These are phyloP conservation scores for Sinotaia quadrata DNA, from an alignment of 2,888 invertebrate species.

Conservation along the genomic window DNA sequence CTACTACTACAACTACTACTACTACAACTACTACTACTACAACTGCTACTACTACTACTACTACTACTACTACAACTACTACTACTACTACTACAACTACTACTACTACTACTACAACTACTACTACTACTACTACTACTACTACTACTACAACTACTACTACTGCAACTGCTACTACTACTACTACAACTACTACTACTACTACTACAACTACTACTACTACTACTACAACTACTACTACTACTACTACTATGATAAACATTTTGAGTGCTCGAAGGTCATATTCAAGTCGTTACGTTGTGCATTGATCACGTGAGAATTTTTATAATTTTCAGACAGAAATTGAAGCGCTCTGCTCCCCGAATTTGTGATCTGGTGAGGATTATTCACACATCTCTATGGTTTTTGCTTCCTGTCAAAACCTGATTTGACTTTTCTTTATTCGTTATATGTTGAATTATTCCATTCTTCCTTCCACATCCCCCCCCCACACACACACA, in stretches of 20 bases:
- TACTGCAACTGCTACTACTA: neutral
- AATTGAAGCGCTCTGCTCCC: no score
- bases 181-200: slow-evolving; percentile 1
- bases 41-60: neutral
- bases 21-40: neutral
- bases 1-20: neutral
- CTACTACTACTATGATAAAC: no score
- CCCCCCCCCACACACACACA: no score
- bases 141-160: neutral
- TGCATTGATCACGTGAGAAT: no score
- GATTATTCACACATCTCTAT: no score
- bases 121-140: neutral
- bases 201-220: neutral
- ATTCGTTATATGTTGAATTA: no score
- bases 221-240: neutral
- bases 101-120: neutral
- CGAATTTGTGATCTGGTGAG: no score
- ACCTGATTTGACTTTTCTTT: no score
- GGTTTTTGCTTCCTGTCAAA: no score
- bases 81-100: neutral
- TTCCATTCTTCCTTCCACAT: no score
- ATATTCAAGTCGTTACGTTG: no score
- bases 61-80: slow-evolving; percentile 1
- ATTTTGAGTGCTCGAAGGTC: neutral
- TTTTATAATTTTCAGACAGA: no score